phyloP scores from a whole-genome alignment of 1,140 invertebrate species.

The Microplitis demolitor region DNA sequence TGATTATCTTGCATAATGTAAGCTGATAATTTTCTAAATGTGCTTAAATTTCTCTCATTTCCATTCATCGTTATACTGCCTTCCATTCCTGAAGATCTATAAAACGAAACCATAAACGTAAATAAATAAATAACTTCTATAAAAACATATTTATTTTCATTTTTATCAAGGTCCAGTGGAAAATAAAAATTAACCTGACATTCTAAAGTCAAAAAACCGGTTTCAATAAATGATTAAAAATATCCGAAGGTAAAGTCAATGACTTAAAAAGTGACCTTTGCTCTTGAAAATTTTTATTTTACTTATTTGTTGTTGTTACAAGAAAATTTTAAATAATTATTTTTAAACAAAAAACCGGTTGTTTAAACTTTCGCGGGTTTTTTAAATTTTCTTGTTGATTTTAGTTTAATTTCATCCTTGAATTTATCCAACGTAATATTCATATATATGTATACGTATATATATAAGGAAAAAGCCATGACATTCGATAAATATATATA shows the following conservation, averaged over 20 bases:
- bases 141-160: neutral
- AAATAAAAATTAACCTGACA: neutral
- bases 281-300: neutral
- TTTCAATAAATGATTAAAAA: neutral
- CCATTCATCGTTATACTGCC: constrained; percentile 87
- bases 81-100: constrained; percentile 75
- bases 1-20: constrained; percentile 99
- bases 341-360: neutral
- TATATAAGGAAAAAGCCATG: neutral
- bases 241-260: neutral
- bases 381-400: neutral
- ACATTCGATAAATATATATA: neutral
- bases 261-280: neutral
- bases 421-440: neutral
- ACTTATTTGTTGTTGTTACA: neutral
- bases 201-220: neutral
- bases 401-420: neutral
- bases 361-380: neutral
- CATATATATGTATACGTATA: neutral
- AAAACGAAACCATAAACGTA: constrained; percentile 36
- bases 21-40: constrained; percentile 91
- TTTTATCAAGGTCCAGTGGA: neutral
- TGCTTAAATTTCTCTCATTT: constrained; percentile 82
- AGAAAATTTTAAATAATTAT: neutral
- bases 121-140: neutral